Evolutionary conservation across 2,113 vertebrate genomes (phyloP).

Genomic region (Notechis scutatus): DNA sequence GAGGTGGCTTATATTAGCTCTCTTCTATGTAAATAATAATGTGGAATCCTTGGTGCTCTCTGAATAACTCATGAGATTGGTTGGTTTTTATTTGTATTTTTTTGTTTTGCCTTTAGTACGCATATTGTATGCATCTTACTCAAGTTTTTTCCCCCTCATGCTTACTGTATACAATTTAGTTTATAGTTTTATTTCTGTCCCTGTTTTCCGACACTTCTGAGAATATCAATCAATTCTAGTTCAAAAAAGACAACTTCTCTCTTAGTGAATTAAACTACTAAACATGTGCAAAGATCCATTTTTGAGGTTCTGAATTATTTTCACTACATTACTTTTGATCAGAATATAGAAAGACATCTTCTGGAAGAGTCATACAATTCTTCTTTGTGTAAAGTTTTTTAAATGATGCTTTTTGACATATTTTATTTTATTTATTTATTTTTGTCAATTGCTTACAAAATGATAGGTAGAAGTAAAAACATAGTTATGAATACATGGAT

Average conservation of each 20-base stretch:
- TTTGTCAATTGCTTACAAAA: too few relatives aligned
- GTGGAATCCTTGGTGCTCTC: neutral
- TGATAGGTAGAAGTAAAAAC: too few relatives aligned
- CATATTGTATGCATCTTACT: neutral
- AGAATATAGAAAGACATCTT: slow-evolving; percentile 58
- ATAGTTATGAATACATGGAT: too few relatives aligned
- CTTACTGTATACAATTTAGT: neutral
- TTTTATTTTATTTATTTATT: slow-evolving; percentile 38
- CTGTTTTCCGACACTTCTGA: slow-evolving; percentile 46
- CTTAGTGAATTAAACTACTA: slow-evolving; percentile 56
- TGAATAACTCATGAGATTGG: neutral
- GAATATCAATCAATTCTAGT: slow-evolving; percentile 44
- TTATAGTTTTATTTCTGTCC: slow-evolving; percentile 47
- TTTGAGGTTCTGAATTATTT: slow-evolving; percentile 62
- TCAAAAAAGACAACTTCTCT: slow-evolving; percentile 27
- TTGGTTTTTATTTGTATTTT: neutral
- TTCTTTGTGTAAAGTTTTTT: slow-evolving; percentile 54
- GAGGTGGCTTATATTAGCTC: neutral
- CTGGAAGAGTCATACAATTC: slow-evolving; percentile 51
- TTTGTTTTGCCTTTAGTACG: neutral
- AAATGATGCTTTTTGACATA: slow-evolving; percentile 52
- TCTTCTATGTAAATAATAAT: neutral
- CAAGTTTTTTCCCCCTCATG: slow-evolving; percentile 35
- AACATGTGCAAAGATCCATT: slow-evolving; percentile 56
- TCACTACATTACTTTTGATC: slow-evolving; percentile 56